A percentile compares a stretch with the other conserved stretches of the same genome.
phyloP scores from a whole-genome alignment of 1,140 invertebrate genomes.

The Meloidogyne floridensis region DNA sequence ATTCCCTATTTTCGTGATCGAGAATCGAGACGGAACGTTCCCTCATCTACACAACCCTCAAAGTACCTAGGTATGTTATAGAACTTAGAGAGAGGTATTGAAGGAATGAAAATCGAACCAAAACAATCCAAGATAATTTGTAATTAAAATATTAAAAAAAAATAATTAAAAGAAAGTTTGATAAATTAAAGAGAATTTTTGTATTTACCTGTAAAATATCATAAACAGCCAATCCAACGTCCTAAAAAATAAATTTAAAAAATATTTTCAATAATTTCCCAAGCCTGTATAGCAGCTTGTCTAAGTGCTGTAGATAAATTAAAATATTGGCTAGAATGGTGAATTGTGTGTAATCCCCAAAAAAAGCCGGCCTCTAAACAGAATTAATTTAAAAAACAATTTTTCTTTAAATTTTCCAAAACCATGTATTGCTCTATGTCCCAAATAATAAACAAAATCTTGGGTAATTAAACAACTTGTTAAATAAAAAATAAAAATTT shows the following conservation, averaged over 20 bases:
- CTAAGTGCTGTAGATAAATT: constrained; percentile 77
- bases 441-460: constrained; percentile 69
- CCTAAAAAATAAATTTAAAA: constrained; percentile 25
- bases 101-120: too few species aligned
- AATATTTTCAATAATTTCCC: background rate
- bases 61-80: too few species aligned
- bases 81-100: too few species aligned
- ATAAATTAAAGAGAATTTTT: too few species aligned
- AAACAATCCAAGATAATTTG: too few species aligned
- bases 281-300: constrained; percentile 62
- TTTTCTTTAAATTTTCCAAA: constrained; percentile 21
- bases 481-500: background rate
- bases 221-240: constrained; percentile 66
- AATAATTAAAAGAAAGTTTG: too few species aligned
- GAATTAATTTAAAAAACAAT: constrained; percentile 25
- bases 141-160: too few species aligned
- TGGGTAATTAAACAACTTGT: background rate
- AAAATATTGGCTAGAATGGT: constrained; percentile 93
- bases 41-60: too few species aligned
- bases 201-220: constrained; percentile 54
- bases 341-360: constrained; percentile 91
- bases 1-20: too few species aligned
- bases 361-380: constrained; percentile 79
- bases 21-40: too few species aligned
- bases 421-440: constrained; percentile 70